Conservation (phyloP, 2,113 vertebrate genomes). For the Onychorhynchus coronatus region DNA sequence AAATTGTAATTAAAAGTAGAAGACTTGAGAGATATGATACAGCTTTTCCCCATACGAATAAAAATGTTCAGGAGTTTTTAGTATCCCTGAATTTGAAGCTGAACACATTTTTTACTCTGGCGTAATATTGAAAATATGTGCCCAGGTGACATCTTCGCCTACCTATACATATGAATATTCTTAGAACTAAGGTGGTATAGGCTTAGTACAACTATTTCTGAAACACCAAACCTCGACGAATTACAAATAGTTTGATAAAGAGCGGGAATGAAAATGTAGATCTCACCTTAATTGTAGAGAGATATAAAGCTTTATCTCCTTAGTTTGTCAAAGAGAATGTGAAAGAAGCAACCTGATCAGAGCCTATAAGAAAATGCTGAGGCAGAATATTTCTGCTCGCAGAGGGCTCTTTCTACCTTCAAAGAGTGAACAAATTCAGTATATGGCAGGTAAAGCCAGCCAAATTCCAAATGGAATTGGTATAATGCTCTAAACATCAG, state of each 20-base stretch:
- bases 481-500: background rate
- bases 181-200: background rate
- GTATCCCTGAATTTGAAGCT: background rate
- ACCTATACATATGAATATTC: background rate
- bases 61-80: background rate
- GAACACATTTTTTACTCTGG: background rate
- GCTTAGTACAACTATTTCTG: background rate
- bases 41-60: background rate
- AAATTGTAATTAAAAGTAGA: background rate
- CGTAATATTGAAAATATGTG: background rate
- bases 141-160: background rate
- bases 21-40: background rate
- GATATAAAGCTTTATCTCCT: background rate
- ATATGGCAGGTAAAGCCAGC: background rate
- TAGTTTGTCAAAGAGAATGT: background rate
- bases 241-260: background rate
- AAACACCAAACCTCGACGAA: background rate
- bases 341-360: background rate
- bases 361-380: background rate
- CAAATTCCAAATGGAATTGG: background rate
- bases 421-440: background rate
- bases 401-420: background rate
- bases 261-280: background rate
- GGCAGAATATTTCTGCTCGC: background rate
- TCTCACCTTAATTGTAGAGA: background rate